phyloP scores from a whole-genome alignment of 2,113 vertebrate genomes.

The Indri indri region DNA sequence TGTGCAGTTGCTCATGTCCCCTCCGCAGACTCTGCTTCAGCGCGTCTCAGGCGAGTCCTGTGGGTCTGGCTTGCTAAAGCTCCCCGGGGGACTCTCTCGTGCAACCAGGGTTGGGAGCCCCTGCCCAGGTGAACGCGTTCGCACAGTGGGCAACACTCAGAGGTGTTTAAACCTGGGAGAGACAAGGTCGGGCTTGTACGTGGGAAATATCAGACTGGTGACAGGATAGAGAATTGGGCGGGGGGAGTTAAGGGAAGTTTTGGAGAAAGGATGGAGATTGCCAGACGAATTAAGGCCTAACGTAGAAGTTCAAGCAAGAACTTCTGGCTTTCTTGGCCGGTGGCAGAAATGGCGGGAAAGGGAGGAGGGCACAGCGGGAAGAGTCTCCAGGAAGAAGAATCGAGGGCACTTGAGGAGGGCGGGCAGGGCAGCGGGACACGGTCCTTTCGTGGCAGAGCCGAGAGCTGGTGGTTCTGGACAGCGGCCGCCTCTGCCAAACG shows the following conservation, averaged over 20 bases:
- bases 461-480: background rate
- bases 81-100: background rate
- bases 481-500: background rate
- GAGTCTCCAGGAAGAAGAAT: background rate
- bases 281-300: background rate
- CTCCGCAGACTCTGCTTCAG: background rate
- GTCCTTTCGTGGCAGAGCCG: background rate
- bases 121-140: too few species aligned
- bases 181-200: background rate
- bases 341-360: background rate
- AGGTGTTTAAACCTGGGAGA: too few species aligned
- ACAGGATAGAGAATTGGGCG: background rate
- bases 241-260: background rate
- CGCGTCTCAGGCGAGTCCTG: background rate
- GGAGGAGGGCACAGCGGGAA: background rate
- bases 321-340: background rate
- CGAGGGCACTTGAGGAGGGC: background rate
- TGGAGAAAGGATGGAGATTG: background rate
- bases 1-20: accelerated
- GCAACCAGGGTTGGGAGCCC: background rate
- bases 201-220: background rate
- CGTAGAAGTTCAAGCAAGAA: background rate
- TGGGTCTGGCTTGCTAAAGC: background rate
- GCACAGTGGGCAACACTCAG: background rate
- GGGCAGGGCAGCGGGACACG: too few species aligned